phyloP scores from a whole-genome alignment of 2,797 vertebrate genomes.

The Megalops cyprinoides region DNA sequence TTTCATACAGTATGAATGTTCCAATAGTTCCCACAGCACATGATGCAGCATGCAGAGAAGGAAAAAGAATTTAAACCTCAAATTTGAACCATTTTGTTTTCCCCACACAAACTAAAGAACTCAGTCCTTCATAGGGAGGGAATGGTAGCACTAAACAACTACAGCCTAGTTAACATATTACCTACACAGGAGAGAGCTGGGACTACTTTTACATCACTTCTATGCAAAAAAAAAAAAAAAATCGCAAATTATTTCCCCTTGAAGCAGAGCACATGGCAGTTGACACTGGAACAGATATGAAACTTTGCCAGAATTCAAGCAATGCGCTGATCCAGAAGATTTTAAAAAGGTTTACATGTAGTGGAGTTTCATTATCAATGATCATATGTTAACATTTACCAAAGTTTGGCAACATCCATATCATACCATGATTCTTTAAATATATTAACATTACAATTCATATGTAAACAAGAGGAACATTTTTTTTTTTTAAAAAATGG shows the following conservation, averaged over 20 bases:
- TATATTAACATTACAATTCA: constrained; percentile 87
- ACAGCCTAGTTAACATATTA: constrained; percentile 82
- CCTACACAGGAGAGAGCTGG: constrained; percentile 77
- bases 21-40: constrained; percentile 85
- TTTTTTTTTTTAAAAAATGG: constrained; percentile 74
- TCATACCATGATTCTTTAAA: constrained; percentile 58
- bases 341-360: constrained; percentile 75
- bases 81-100: constrained; percentile 76
- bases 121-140: constrained; percentile 74
- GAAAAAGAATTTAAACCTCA: constrained; percentile 76
- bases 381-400: constrained; percentile 83
- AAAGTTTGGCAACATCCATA: constrained; percentile 91
- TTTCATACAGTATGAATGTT: constrained; percentile 87
- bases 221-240: constrained; percentile 75
- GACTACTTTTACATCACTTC: constrained; percentile 82
- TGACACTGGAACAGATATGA: constrained; percentile 78
- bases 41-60: constrained; percentile 85
- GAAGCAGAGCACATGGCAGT: constrained; percentile 83
- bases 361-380: constrained; percentile 78
- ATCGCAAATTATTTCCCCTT: constrained; percentile 70
- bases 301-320: constrained; percentile 77
- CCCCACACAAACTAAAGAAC: constrained; percentile 60
- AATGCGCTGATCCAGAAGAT: constrained; percentile 82
- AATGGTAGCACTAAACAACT: constrained; percentile 75
- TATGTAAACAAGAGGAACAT: constrained; percentile 90